Conservation (phyloP, 2,888 invertebrate genomes). For the Ypsolopha scabrella region DNA sequence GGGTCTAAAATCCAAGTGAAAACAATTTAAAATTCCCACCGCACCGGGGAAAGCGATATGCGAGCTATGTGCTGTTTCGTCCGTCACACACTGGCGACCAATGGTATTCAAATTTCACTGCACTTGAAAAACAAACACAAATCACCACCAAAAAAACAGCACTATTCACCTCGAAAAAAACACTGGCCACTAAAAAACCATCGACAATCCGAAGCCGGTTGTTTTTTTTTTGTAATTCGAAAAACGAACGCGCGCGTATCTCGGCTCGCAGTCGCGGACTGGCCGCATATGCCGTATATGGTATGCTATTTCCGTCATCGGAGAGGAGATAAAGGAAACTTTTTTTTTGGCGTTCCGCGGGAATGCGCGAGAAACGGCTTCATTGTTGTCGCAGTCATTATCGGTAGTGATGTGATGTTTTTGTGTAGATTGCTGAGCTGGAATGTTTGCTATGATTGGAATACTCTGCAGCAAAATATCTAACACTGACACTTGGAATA, state of each 20-base stretch:
- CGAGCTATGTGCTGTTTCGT: neutral
- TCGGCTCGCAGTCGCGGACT: conserved; percentile 13
- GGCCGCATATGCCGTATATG: conserved; percentile 7
- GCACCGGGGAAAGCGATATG: conserved; percentile 1
- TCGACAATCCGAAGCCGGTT: neutral
- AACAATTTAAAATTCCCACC: neutral
- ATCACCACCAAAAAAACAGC: neutral
- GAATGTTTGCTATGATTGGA: no score
- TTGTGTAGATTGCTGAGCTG: neutral
- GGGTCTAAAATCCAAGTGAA: conserved; percentile 1
- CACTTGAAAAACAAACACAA: neutral
- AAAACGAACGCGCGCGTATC: conserved; percentile 10
- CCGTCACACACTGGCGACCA: neutral
- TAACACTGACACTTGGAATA: no score
- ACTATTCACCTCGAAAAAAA: neutral
- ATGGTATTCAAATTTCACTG: conserved; percentile 1
- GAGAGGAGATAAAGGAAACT: conserved; percentile 11
- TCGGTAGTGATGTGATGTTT: neutral
- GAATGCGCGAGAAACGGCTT: neutral
- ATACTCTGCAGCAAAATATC: no score
- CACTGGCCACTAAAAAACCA: conserved; percentile 1
- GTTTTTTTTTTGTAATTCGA: neutral
- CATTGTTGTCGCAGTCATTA: neutral
- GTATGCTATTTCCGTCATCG: conserved; percentile 14
- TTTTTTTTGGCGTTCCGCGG: conserved; percentile 12